Evolutionary conservation across 2,888 invertebrate species (phyloP).

Genomic region (Anticlea derivata): DNA sequence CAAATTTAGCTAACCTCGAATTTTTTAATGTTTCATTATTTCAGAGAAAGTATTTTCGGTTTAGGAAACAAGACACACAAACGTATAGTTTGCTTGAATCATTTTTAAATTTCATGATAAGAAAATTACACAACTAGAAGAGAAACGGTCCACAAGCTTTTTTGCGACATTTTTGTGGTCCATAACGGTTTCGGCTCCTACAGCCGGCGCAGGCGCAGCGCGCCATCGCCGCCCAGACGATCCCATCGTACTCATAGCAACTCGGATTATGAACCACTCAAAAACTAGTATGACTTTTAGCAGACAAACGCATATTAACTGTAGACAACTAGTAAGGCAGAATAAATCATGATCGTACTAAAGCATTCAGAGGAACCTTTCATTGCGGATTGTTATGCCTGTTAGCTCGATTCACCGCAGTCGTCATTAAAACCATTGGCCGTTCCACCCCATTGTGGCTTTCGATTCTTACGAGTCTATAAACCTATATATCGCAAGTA

Average conservation of each 20-base stretch:
- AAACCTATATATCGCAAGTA: constrained; percentile 60
- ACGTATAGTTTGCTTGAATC: no score
- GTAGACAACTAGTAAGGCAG: constrained; percentile 12
- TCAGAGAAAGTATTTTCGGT: no score
- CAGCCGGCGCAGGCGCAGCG: constrained; percentile 40
- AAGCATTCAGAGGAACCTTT: constrained; percentile 27
- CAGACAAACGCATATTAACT: constrained; percentile 6
- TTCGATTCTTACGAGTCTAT: constrained; percentile 60
- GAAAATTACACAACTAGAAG: constrained; percentile 74
- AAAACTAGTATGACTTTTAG: constrained; percentile 2
- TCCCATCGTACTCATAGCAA: constrained; percentile 8
- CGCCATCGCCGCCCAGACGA: constrained; percentile 8
- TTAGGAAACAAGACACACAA: no score
- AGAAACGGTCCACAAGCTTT: constrained; percentile 73
- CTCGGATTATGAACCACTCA: background rate
- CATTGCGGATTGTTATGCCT: constrained; percentile 36
- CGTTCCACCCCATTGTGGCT: constrained; percentile 53
- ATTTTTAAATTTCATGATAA: constrained; percentile 69
- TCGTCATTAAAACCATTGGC: constrained; percentile 52
- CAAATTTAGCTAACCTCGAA: constrained; percentile 18
- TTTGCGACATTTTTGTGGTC: constrained; percentile 72
- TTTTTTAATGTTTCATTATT: constrained; percentile 6
- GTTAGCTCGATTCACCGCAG: constrained; percentile 46
- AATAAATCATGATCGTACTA: constrained; percentile 22
- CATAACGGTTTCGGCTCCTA: constrained; percentile 70